Evolutionary conservation across 2,888 invertebrate genomes (phyloP).

Genomic region (Cyaniris semiargus): DNA sequence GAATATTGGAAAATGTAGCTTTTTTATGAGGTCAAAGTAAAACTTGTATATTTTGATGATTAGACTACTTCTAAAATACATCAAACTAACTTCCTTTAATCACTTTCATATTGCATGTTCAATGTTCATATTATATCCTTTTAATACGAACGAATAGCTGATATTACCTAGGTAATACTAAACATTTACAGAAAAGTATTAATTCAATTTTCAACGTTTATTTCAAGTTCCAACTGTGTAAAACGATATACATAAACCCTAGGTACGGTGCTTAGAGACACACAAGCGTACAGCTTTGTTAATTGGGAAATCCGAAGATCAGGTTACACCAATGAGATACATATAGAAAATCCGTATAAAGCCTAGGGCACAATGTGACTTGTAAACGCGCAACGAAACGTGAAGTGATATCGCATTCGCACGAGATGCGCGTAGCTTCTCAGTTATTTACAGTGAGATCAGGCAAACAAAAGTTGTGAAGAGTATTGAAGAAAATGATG

Average conservation of each 20-base stretch:
- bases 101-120: too few species aligned
- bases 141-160: too few species aligned
- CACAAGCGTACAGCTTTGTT: not conserved
- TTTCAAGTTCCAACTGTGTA: not conserved
- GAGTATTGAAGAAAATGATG: too few species aligned
- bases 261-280: not conserved
- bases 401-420: too few species aligned
- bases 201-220: not conserved
- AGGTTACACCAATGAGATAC: not conserved
- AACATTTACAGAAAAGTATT: not conserved
- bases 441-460: too few species aligned
- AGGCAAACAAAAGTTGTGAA: too few species aligned
- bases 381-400: not conserved
- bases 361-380: not conserved
- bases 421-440: too few species aligned
- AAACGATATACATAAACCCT: not conserved
- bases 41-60: too few species aligned
- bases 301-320: not conserved
- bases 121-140: too few species aligned
- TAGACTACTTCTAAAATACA: too few species aligned
- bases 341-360: not conserved
- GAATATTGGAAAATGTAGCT: not conserved
- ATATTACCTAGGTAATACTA: not conserved
- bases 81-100: too few species aligned
- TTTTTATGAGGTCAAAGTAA: too few species aligned